These are phyloP conservation scores for Plotosus lineatus DNA, from an alignment of 2,113 vertebrate species.

Conservation along the genomic window DNA sequence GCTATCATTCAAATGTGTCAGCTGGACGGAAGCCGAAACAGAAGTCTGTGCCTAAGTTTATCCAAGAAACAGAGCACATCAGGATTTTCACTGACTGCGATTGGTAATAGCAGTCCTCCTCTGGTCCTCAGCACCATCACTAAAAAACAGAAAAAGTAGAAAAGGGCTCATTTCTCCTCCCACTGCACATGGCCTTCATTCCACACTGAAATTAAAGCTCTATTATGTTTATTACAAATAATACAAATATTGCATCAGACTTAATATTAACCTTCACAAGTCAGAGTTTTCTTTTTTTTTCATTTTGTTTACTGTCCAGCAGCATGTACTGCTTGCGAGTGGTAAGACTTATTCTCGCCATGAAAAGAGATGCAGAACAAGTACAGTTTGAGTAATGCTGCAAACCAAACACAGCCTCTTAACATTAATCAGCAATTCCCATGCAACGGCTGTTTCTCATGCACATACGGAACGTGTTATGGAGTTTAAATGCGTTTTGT, in stretches of 20 bases:
- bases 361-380: constrained; percentile 55
- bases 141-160: constrained; percentile 15
- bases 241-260: background rate
- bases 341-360: constrained; percentile 1
- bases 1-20: background rate
- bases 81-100: constrained; percentile 7
- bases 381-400: constrained; percentile 63
- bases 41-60: constrained; percentile 6
- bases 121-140: constrained; percentile 18
- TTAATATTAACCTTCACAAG: constrained; percentile 1
- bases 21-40: background rate
- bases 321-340: constrained; percentile 2
- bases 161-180: background rate
- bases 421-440: constrained; percentile 63
- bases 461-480: constrained; percentile 65
- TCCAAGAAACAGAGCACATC: background rate
- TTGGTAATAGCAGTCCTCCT: constrained; percentile 28
- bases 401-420: constrained; percentile 65
- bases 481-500: constrained; percentile 54
- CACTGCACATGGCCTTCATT: constrained; percentile 22
- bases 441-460: constrained; percentile 54
- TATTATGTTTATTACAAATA: background rate
- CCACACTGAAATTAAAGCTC: background rate
- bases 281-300: constrained; percentile 19
- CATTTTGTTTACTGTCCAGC: constrained; percentile 9